Base-by-base conservation (phyloP, 2,113 vertebrate genomes). In the Thunnus thynnus region DNA sequence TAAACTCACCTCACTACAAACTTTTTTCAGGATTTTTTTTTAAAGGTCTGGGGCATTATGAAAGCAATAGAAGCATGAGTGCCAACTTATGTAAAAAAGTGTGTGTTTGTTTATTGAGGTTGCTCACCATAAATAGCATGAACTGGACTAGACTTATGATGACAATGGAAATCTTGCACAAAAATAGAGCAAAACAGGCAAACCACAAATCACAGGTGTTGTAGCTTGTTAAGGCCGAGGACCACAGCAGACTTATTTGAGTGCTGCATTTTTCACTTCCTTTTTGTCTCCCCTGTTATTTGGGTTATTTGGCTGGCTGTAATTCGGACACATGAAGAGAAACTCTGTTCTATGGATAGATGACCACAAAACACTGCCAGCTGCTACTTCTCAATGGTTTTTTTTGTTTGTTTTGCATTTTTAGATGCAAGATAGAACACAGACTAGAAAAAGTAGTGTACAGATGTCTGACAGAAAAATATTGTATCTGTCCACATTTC, bases 171-270 rank as follows among this genome's bases (percentile, higher is more conserved):
- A 83, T 79, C 17, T 80, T 72, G 55, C 60, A 70, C 65, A 83
- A 56, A 76, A 87, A 85, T 79, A 72, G 44, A 82, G 50, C 63
- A 76, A 73, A 82, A 82, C 55, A 72, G 44, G 67, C 73, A 76
- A 79, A 67, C 70, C 65, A 76, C 68, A 82, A 80, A 87, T 84
- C 86, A 78, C 78, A 73, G 81, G 83, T 89, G 83, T 61, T 83
- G 64, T 60, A 71, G 46, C 75, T 66, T 84, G 79, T 78, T 83
- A 87, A 76, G 73, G 69, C 32, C n/a, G 48, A 47, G 68, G 65
- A 77, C 68, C 62, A 18, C 60, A 78, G 73, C 77, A 85, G 82
- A 80, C 75, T 74, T 56, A 32, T 69, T 80, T 72, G 50, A 82
- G 75, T 84, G 80, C 71, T 83, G 56, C 72, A 41, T 91, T 87